Evolutionary conservation across 1,140 invertebrate species (phyloP), one percentile per base, ranked within the genome.

Genomic region (Steinernema khuongi): DNA sequence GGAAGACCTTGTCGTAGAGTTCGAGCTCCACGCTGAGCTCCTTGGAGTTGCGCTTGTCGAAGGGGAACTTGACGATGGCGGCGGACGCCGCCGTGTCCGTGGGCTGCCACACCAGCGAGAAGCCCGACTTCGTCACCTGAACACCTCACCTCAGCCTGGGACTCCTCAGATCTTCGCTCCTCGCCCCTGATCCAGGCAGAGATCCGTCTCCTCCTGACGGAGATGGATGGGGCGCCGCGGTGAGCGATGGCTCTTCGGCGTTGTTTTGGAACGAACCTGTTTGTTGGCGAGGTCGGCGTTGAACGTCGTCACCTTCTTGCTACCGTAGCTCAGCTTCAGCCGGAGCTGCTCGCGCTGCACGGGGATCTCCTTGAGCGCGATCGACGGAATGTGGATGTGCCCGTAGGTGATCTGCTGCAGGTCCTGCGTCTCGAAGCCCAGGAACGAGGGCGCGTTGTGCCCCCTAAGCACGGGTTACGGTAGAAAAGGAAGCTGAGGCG

Each of bases 21-120:
- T 78, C 77, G 29, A 78, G 30, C 44, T 78, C 77, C 18, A 78
- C 70, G 1, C 31, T 41, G 17, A 78, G 60, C 30, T 78, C 76
- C 44, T 73, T 73, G 1, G 71, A 18, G 31, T 72, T 70, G 36
- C 71, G 36, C 17, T 79, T 82, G 74, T 84, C 83, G 71, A 84
- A 84, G 28, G 83, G 82, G 70, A 84, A 84, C 70, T 84, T 84
- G 29, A 84, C 83, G 41, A 84, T 84, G 1, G 83, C 85, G 31
- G 82, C 50, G n/a, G 28, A 75, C 14, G 44, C 60, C n/a, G 44
- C 76, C 17, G 74, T 41, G 17, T 83, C 82, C 11, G 80, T 83
- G 26, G 83, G 83, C 60, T 84, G 83, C 83, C 83, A 84, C 41
- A 84, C 81, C 22, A 84, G 78, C 1, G 83, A 84, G 76, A 84